Base-by-base conservation (phyloP, 2,888 invertebrate genomes). In the Drosophila kokeensis region DNA sequence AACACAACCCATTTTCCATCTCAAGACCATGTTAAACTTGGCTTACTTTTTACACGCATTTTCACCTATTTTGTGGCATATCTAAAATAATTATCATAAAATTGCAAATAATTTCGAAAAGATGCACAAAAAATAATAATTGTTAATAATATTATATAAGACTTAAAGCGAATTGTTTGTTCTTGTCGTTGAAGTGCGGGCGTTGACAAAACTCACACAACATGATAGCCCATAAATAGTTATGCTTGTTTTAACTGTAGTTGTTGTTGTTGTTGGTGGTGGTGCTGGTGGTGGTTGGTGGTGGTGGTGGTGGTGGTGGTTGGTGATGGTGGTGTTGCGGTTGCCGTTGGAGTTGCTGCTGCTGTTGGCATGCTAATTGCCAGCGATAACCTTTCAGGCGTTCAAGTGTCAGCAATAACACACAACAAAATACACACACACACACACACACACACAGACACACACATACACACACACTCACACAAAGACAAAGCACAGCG, bases 301-400 rank as follows among this genome's bases (percentile, higher is more conserved):
- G 3, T 18, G 36, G 36, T 36, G 7, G 3, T 18, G 32, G 34
- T n/a, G 11, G 40, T 45, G 15, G 21, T 24, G n/a, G 5, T 45
- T 18, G 32, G 34, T n/a, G 11, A n/a, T 45, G 15, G 21, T 24
- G n/a, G 5, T 45, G 45, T 15, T 45, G 13, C 2, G 21, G 45
- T 15, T 45, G 45, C 8, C 21, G 32, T 36, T 57, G 53, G 18
- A n/a, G 40, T 24, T 52, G 70, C n/a, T 59, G 59, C 34, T 76
- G 66, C 38, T 70, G 66, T 64, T 81, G 67, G 79, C 78, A 79
- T 63, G 82, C 82, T 82, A 82, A 82, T 82, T 82, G 82, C 80
- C 62, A 49, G 65, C 78, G 78, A 82, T 82, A 82, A 82, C 82
- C 82, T 82, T 82, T 61, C 8, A 65, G 69, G 66, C 61, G 67